Base-by-base conservation (phyloP, 2,797 vertebrate genomes). In the Tauraco hartlaubi region DNA sequence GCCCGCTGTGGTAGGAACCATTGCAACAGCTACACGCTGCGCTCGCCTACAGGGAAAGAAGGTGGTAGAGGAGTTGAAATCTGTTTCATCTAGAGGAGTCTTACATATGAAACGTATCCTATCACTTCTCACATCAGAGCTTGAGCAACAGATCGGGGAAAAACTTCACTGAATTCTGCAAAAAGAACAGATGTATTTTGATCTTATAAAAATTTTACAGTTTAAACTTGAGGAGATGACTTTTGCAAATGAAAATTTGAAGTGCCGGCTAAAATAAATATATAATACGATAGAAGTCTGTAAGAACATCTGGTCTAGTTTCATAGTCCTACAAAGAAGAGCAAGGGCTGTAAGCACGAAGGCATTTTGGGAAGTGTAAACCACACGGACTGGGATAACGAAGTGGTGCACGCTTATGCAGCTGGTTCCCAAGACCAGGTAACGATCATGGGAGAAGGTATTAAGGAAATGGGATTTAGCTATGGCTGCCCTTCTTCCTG, bases 351-450 rank as follows among this genome's bases (percentile, higher is more conserved):
- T 8, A 55, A 31, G 26, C 2, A 6, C 8, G 49, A 35, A 81
- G 29, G 23, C 11, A 37, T 28, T 62, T 74, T 18, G 5, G 39
- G 28, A 77, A 29, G 18, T 1, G 2, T 1, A 29, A 8, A 22
- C 11, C 31, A 13, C 0, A 0, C 9, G 39, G 21, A 25, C 19
- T 46, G 48, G 23, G 29, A 9, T 35, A 44, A 33, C 0, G 4
- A 13, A 76, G 17, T 0, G 1, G 12, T 2, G 1, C 2, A 5
- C 25, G 12, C 0, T 0, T 15, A 20, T 0, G 4, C 17, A 55
- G 35, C 25, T 35, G 7, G 7, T 25, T 85, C 44, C 41, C 67
- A 23, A 37, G 9, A 33, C 29, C 31, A 41, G 3, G 21, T 2
- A 23, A 26, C 1, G 3, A 31, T 31, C 28, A 41, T 4, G 2